Base-by-base conservation (phyloP, 2,797 vertebrate species). In the Chrosomus eos region DNA sequence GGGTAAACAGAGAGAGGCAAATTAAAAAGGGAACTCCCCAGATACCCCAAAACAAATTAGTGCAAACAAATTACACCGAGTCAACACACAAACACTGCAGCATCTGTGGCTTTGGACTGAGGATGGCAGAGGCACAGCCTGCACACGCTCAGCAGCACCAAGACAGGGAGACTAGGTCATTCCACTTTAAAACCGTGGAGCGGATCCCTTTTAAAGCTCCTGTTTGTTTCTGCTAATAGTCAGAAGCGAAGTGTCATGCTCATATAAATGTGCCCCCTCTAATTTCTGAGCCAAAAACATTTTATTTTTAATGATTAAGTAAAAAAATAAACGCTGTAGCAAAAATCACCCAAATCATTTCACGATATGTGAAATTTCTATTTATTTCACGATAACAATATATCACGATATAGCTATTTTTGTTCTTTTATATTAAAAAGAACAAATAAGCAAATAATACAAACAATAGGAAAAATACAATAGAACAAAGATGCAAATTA, bases 61-160 rank as follows among this genome's bases (percentile, higher is more conserved):
- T 97, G 97, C 97, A 98, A 99, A 98, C 97, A 99, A 98, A 98
- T 98, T 98, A 98, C 97, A 96, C 96, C 94, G 96, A 99, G 97
- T 99, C 97, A 98, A 99, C 97, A 98, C 96, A 80, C 82, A 87
- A 84, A 85, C 86, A 94, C 80, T 67, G 74, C 67, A 78, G 94
- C 93, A 95, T 98, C 97, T 98, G 97, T 97, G 96, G 95, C 95
- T 94, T 89, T 96, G 95, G 93, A 94, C 93, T 87, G 64, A 62
- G 45, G 82, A 87, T 51, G 82, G 86, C 82, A 90, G 85, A 91
- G 92, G 62, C 60, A 51, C 28, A 58, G 70, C 36, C 82, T 75
- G 36, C 66, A 60, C 66, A 45, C 19, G n/a, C 64, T 74, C 40
- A 18, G 66, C 43, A 85, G 66, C 43, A 85, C 55, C 68, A 73